Percentiles rank a stretch among this genome's conserved stretches.
Conservation (phyloP, 2,888 invertebrate species). For the Calameuta filiformis region DNA sequence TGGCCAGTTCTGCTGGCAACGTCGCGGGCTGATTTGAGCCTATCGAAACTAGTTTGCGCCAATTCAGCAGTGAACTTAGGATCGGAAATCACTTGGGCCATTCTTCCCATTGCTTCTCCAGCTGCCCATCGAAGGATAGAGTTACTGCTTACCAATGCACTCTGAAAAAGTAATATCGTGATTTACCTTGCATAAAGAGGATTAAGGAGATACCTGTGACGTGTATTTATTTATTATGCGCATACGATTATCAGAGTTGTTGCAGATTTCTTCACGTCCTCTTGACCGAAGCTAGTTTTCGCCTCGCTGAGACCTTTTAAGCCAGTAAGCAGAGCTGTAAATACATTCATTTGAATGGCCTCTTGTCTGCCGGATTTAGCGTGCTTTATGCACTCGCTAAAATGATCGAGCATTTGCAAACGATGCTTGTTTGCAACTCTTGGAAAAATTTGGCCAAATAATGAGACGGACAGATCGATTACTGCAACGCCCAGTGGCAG, state of each 20-base stretch:
- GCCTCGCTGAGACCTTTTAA: slow-evolving; percentile 88
- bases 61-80: slow-evolving; percentile 89
- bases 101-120: slow-evolving; percentile 93
- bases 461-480: slow-evolving; percentile 91
- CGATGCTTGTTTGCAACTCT: slow-evolving; percentile 96
- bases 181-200: slow-evolving; percentile 10
- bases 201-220: background rate
- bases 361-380: slow-evolving; percentile 94
- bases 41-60: slow-evolving; percentile 90
- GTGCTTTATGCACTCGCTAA: slow-evolving; percentile 92
- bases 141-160: slow-evolving; percentile 80
- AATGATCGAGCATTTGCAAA: slow-evolving; percentile 97
- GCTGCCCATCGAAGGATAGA: slow-evolving; percentile 91
- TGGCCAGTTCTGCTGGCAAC: slow-evolving; percentile 88
- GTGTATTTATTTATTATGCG: slow-evolving; percentile 9
- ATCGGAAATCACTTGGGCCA: slow-evolving; percentile 90
- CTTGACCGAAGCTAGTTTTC: slow-evolving; percentile 87
- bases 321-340: slow-evolving; percentile 91
- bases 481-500: slow-evolving; percentile 95
- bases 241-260: slow-evolving; percentile 82
- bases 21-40: slow-evolving; percentile 86
- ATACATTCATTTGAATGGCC: slow-evolving; percentile 96
- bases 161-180: slow-evolving; percentile 61
- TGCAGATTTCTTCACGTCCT: slow-evolving; percentile 88
- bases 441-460: slow-evolving; percentile 95